phyloP scores from a whole-genome alignment of 2,113 vertebrate species.

The Zapus hudsonius region DNA sequence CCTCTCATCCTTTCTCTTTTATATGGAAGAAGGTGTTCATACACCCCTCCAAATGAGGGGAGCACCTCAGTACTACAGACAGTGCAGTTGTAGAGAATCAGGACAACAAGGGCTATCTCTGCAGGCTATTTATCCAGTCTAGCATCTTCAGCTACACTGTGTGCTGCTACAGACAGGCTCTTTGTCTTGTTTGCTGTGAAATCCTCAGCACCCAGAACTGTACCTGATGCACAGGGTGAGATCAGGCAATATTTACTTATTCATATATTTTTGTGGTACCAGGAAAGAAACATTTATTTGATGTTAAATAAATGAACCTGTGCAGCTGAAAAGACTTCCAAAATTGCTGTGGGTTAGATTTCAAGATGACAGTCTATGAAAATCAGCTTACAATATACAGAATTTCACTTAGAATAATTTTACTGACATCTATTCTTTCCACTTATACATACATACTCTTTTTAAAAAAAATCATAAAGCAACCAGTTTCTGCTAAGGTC shows the following conservation, averaged over 20 bases:
- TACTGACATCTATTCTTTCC: constrained; percentile 1
- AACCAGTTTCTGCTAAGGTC: constrained; percentile 26
- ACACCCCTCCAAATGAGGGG: background rate
- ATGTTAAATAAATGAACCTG: constrained; percentile 18
- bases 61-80: background rate
- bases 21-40: background rate
- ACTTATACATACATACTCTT: background rate
- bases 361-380: background rate
- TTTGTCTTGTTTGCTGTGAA: background rate
- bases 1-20: background rate
- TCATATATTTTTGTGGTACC: background rate
- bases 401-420: constrained; percentile 50
- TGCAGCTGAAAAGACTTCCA: background rate
- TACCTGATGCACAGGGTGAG: background rate
- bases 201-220: background rate
- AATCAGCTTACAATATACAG: constrained; percentile 5
- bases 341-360: background rate
- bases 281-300: background rate
- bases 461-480: constrained; percentile 43
- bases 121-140: background rate
- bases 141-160: background rate
- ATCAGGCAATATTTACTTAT: background rate
- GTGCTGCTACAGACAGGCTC: background rate
- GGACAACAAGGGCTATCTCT: background rate
- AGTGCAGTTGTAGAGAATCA: background rate